phyloP scores from a whole-genome alignment of 2,797 vertebrate species.

The Sebastes hubbsi region DNA sequence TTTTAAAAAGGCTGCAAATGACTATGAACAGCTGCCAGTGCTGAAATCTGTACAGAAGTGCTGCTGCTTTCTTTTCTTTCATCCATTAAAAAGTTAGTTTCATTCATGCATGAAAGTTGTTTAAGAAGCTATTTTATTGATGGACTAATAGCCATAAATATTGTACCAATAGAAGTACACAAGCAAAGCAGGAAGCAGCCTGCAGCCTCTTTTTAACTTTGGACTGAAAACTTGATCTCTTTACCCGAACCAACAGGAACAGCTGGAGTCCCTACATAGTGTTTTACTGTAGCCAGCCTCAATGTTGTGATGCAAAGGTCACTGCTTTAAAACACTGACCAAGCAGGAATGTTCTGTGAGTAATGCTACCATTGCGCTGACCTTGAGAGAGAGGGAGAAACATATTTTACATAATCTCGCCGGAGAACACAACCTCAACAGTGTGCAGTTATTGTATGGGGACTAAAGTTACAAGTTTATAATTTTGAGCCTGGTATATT shows the following conservation, averaged over 20 bases:
- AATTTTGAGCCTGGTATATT: not conserved
- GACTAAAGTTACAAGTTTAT: not conserved
- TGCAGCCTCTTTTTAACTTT: constrained; percentile 3
- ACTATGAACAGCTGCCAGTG: constrained; percentile 59
- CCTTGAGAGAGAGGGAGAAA: constrained; percentile 45
- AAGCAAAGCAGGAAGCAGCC: constrained; percentile 5
- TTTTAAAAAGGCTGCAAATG: constrained; percentile 49
- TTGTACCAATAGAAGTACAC: constrained; percentile 1
- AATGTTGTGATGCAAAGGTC: constrained; percentile 58
- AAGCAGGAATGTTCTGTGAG: constrained; percentile 50
- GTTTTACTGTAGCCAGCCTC: constrained; percentile 30
- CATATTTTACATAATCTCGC: constrained; percentile 47
- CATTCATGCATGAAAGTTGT: constrained; percentile 29
- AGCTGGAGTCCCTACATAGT: constrained; percentile 34
- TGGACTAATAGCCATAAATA: constrained; percentile 34
- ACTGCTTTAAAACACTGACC: constrained; percentile 58
- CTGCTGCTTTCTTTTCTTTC: constrained; percentile 10
- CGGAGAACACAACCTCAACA: constrained; percentile 1
- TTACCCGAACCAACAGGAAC: constrained; percentile 21
- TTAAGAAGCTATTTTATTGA: constrained; percentile 22
- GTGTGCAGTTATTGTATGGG: not conserved
- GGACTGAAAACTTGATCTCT: constrained; percentile 20
- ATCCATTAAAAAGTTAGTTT: constrained; percentile 38
- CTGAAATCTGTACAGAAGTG: constrained; percentile 7
- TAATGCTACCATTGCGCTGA: constrained; percentile 44